Evolutionary conservation across 2,113 vertebrate species (phyloP).

Genomic region (Brachyhypopomus gauderio): DNA sequence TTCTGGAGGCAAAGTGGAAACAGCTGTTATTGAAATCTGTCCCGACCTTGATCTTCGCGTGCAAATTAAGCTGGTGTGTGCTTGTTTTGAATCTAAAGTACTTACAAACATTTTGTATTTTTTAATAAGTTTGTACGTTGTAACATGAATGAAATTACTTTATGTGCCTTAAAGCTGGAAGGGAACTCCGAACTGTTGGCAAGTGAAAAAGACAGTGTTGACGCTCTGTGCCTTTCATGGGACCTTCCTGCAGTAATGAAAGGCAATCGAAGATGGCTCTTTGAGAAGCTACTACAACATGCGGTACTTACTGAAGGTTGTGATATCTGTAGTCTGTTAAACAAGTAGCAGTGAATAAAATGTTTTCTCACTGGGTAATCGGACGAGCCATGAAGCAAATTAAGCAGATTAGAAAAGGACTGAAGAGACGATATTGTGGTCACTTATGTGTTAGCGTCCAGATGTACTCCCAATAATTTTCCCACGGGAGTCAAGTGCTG

Average conservation of each 20-base stretch:
- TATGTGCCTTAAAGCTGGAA: slow-evolving; percentile 21
- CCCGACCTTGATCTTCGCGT: slow-evolving; percentile 31
- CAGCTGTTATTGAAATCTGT: slow-evolving; percentile 20
- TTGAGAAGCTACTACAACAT: not conserved
- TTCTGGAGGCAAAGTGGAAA: too few relatives aligned
- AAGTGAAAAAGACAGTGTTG: slow-evolving; percentile 15
- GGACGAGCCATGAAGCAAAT: slow-evolving; percentile 12
- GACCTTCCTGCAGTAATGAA: slow-evolving; percentile 13
- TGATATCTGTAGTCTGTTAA: not conserved
- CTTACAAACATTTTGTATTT: not conserved
- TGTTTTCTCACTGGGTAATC: slow-evolving; percentile 15
- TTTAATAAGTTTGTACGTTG: not conserved
- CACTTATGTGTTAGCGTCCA: not conserved
- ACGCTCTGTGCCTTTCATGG: slow-evolving; percentile 8
- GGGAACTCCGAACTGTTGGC: slow-evolving; percentile 6
- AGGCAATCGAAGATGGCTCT: slow-evolving; percentile 19
- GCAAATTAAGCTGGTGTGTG: slow-evolving; percentile 20
- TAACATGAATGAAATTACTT: not conserved
- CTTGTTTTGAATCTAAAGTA: not conserved
- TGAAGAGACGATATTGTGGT: slow-evolving; percentile 8
- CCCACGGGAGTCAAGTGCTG: too few relatives aligned
- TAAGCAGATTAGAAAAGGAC: slow-evolving; percentile 22
- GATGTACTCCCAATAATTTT: not conserved
- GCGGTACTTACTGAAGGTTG: not conserved
- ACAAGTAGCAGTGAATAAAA: not conserved